A percentile compares a stretch with the other conserved stretches of the same genome.
phyloP scores from a whole-genome alignment of 2,888 invertebrate species.

The Nemapogon koenigi region DNA sequence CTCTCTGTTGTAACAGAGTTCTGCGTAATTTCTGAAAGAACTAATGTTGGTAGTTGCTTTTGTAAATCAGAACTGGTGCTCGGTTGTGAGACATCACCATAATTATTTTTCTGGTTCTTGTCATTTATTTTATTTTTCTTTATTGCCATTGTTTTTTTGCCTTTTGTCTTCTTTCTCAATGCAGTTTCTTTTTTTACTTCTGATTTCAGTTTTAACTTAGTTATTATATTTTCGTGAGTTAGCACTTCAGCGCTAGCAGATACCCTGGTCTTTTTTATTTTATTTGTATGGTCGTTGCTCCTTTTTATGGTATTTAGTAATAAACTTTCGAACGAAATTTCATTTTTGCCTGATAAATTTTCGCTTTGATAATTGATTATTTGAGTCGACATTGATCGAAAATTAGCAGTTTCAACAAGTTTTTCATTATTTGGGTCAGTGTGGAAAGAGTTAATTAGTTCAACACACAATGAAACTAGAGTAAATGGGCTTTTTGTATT shows the following conservation, averaged over 20 bases:
- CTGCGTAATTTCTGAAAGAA: too few species aligned
- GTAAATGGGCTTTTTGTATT: neutral
- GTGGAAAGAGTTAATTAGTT: too few species aligned
- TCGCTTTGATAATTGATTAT: too few species aligned
- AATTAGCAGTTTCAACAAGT: too few species aligned
- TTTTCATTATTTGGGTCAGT: too few species aligned
- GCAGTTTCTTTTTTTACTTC: slow-evolving; percentile 7
- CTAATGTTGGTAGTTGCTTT: too few species aligned
- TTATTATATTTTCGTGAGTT: slow-evolving; percentile 1
- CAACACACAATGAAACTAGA: too few species aligned
- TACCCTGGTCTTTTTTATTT: slow-evolving; percentile 4
- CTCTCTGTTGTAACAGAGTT: too few species aligned
- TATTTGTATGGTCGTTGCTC: neutral
- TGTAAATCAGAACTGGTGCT: too few species aligned
- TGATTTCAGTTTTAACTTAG: neutral
- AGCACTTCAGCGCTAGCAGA: slow-evolving; percentile 5
- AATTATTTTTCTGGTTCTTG: neutral
- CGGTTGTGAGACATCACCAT: neutral
- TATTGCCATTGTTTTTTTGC: neutral
- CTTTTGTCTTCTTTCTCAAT: slow-evolving; percentile 8
- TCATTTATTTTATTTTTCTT: neutral
- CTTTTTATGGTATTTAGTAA: slow-evolving; percentile 3
- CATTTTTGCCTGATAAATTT: neutral
- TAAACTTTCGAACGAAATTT: slow-evolving; percentile 2
- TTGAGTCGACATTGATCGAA: too few species aligned